Base-by-base conservation (phyloP, 2,113 vertebrate genomes). In the Polyodon spathula region DNA sequence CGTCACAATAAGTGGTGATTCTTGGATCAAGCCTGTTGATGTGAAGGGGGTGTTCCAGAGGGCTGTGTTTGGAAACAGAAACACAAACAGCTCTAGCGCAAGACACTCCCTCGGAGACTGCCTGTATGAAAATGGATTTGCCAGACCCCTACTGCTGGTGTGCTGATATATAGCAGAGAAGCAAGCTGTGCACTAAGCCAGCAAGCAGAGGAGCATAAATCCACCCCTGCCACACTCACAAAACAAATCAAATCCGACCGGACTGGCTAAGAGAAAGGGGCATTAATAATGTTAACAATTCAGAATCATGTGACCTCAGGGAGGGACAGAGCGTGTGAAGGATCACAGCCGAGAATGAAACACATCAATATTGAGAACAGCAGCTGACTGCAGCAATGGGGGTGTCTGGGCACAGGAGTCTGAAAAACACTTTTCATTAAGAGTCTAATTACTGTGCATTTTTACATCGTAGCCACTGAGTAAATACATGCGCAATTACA, bases 171-270 rank as follows among this genome's bases (percentile, higher is more conserved):
- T 68, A 56, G 59, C 53, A 63, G n/a, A 55, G 48, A 53, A 54
- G 8, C 42, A 37, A 5, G 39, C 37, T 38, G 15, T 43, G 17
- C 43, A 12, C 51, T 8, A 16, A 63, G 46, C 60, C 17, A 46
- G 58, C 48, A 54, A 61, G 40, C 38, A n/a, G 52, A 46, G 59
- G 46, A 46, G 51, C 56, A 64, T 65, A 40, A 58, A 65, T 64
- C 58, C 42, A 48, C 59, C 52, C 59, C 17, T 9, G 42, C 44
- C 60, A 16, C 52, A 53, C 58, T 66, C 56, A 59, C 56, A 60
- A 41, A 65, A 65, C 63, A 15, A 55, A 65, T 62, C 14, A 40
- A 69, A 66, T 69, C 39, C 46, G n/a, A n/a, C n/a, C 50, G 16
- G 54, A 58, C 62, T 58, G 61, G 58, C 54, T 61, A 48, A 14